phyloP scores from a whole-genome alignment of 1,140 invertebrate species.

The Planococcus citri region DNA sequence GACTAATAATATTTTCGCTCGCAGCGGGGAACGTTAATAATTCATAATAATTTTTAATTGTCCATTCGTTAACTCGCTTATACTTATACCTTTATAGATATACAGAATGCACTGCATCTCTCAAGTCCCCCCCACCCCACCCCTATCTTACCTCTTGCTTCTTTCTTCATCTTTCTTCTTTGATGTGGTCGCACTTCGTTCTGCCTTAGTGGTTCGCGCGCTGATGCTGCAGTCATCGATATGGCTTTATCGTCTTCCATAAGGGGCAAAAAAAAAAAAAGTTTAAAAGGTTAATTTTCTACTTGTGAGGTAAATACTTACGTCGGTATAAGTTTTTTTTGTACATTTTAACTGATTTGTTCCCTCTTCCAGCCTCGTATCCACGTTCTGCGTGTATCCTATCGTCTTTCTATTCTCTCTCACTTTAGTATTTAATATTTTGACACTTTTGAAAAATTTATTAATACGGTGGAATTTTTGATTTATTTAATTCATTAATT shows the following conservation, averaged over 20 bases:
- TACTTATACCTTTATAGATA: too few relatives aligned
- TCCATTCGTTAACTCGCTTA: background rate
- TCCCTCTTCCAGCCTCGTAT: background rate
- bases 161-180: background rate
- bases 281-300: background rate
- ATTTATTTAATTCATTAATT: too few relatives aligned
- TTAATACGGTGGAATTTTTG: too few relatives aligned
- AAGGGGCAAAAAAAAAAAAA: background rate
- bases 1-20: slow-evolving; percentile 17
- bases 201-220: too few relatives aligned
- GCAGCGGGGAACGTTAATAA: slow-evolving; percentile 18
- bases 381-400: too few relatives aligned
- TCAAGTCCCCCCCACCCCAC: too few relatives aligned
- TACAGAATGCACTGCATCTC: background rate
- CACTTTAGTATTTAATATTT: too few relatives aligned
- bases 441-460: too few relatives aligned
- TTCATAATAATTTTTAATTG: slow-evolving; percentile 21
- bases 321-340: background rate
- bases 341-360: background rate
- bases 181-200: background rate
- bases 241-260: background rate
- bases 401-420: too few relatives aligned
- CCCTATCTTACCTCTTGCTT: too few relatives aligned
- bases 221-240: background rate
- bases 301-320: background rate